A percentile compares a stretch with the other conserved stretches of the same genome.
These are phyloP conservation scores for Glomeris marginata DNA, from an alignment of 2,888 invertebrate genomes.

Conservation along the genomic window DNA sequence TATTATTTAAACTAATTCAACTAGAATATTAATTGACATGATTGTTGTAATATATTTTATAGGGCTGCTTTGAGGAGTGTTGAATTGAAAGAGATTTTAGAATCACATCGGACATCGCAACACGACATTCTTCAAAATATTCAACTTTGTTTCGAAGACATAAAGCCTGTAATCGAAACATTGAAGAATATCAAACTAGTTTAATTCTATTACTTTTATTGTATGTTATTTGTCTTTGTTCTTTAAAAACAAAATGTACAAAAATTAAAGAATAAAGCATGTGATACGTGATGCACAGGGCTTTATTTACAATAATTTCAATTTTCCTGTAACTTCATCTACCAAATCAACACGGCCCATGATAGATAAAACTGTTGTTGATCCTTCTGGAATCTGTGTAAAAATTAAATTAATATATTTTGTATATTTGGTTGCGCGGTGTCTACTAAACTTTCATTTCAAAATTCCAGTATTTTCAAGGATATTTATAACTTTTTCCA, in stretches of 20 bases:
- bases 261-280: slow-evolving; percentile 1
- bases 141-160: too few relatives aligned
- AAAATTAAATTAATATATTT: slow-evolving; percentile 3
- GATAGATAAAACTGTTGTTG: slow-evolving; percentile 23
- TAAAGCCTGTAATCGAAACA: too few relatives aligned
- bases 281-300: background rate
- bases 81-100: background rate
- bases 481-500: too few relatives aligned
- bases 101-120: background rate
- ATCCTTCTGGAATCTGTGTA: slow-evolving; percentile 21
- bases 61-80: background rate
- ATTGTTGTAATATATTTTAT: background rate
- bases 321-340: slow-evolving; percentile 22
- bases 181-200: too few relatives aligned
- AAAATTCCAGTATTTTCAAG: too few relatives aligned
- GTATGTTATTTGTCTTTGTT: background rate
- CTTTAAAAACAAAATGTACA: background rate
- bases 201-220: too few relatives aligned
- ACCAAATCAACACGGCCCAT: slow-evolving; percentile 23
- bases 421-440: background rate
- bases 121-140: background rate
- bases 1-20: too few relatives aligned
- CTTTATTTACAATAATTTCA: slow-evolving; percentile 20
- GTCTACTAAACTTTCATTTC: too few relatives aligned
- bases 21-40: too few relatives aligned